Base-by-base conservation (phyloP, 37 sponge, comb jelly and placozoan species). In the Agelas oroides region DNA sequence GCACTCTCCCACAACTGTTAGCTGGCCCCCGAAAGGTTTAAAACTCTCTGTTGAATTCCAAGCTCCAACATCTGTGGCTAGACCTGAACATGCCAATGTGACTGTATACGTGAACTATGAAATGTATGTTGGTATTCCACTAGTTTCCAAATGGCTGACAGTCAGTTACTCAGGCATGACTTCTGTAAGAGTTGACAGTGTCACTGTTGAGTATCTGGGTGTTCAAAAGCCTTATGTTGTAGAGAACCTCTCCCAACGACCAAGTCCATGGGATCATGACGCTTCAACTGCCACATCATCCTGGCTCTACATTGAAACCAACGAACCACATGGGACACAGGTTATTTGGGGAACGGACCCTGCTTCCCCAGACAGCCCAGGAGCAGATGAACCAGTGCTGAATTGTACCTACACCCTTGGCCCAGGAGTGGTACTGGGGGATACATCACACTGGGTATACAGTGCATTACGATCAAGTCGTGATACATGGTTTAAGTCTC, bases 11-110 rank as follows among this genome's bases (percentile, higher is more conserved):
- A 71, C n/a, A 0, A 28, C 40, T 70, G 59, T 12, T 12, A 28
- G 40, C 58, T 89, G 90, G 90, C 90, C 90, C 1, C 90, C 90
- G 0, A 57, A 84, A 30, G 90, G 90, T 8, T 36, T 84, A 1
- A 72, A 58, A 27, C 84, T 89, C 34, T 17, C 59, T 20, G 65
- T 89, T 28, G 34, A 56, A 15, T 84, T 89, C 33, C 20, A 30
- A 30, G 40, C 90, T 16, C 90, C 90, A 0, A 35, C 71, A 0
- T 16, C 18, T 1, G 90, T 80, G 17, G 58, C 55, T 12, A 33
- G 31, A 54, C 90, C 78, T 27, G 27, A 60, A 13, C 90, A 84
- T 41, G 34, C 41, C 20, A 19, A 63, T 34, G 66, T 89, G 0
- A n/a, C 21, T 0, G 62, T 89, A 6, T 60, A 30, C 15, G 73